These are phyloP conservation scores for Hippocampus kuda DNA, from an alignment of 2,797 vertebrate species.

Conservation along the genomic window DNA sequence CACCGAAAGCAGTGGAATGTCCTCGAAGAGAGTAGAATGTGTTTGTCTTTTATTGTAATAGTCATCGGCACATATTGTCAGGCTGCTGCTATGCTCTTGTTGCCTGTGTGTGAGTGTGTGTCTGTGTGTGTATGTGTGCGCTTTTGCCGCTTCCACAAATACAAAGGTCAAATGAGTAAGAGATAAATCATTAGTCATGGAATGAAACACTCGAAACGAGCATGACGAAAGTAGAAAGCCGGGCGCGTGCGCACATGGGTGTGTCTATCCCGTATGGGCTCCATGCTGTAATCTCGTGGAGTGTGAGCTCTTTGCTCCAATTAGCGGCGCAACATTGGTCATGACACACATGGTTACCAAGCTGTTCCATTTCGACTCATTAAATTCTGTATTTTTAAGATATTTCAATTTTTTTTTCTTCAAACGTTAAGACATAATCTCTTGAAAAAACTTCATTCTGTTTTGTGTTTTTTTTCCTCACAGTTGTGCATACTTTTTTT, in stretches of 20 bases:
- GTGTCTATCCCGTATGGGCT: constrained; percentile 14
- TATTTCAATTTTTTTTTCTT: no score
- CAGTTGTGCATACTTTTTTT: no score
- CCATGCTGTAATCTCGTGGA: constrained; percentile 47
- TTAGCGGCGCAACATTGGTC: constrained; percentile 41
- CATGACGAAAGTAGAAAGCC: constrained; percentile 25
- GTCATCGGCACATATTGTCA: constrained; percentile 28
- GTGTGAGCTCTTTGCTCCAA: constrained; percentile 52
- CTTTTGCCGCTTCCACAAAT: constrained; percentile 57
- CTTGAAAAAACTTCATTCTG: no score
- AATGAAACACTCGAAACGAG: constrained; percentile 29
- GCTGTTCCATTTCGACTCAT: constrained; percentile 35
- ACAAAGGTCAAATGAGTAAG: constrained; percentile 52
- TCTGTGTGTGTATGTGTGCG: constrained; percentile 3
- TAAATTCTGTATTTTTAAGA: not conserved
- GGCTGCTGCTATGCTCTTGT: not conserved
- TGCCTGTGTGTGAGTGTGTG: not conserved
- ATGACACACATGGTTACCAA: constrained; percentile 38
- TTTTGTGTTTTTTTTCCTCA: no score
- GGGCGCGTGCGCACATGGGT: not conserved
- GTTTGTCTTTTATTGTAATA: constrained; percentile 42
- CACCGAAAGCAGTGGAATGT: constrained; percentile 26
- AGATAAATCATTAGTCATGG: constrained; percentile 9
- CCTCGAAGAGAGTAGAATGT: constrained; percentile 40
- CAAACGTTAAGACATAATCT: no score